Conservation (phyloP, 2,113 vertebrate genomes). For the Bos taurus region ARS-UCD2.0 NC_037342.1:59384501-59385000, state of each 20-base stretch:
- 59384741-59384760: neutral
- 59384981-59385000: neutral
- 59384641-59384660: neutral
- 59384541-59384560: neutral
- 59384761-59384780: neutral
- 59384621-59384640: neutral
- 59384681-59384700: neutral
- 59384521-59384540: neutral
- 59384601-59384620: neutral
- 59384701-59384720: neutral
- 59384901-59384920: neutral
- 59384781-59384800: neutral
- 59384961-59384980: neutral
- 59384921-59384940: neutral
- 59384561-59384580: neutral
- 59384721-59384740: neutral
- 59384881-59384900: neutral
- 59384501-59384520: neutral
- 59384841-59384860: neutral
- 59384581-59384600: neutral
- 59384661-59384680: neutral
- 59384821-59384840: neutral
- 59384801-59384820: neutral
- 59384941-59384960: no score
- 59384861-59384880: neutral